Base-by-base conservation (phyloP, 2,113 vertebrate genomes). In the Varanus salvator region DNA sequence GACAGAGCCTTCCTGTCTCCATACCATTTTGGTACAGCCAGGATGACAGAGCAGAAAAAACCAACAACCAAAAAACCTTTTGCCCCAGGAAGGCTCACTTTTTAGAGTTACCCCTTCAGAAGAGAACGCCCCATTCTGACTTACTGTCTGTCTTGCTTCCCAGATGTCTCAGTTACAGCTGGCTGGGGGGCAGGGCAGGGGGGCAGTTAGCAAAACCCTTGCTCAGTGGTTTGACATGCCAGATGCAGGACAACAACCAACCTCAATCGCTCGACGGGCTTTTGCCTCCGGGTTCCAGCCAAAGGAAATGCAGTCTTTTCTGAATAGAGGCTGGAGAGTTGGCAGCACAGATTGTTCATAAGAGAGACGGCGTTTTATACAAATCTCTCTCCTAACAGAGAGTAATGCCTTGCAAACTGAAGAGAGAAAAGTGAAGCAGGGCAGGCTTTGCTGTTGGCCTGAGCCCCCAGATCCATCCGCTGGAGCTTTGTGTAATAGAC, bases 21-120 rank as follows among this genome's bases (percentile, higher is more conserved):
- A 87, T 95, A 93, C 21, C 68, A 78, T 11, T 94, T 93, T 90
- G 91, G 91, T 87, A 89, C 93, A 93, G 93, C 95, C 94, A 93
- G 94, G 89, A 96, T 96, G 95, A 96, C 94, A 0, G 95, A 95
- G 96, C 96, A 96, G 93, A 96, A 96, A 96, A 95, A 93, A 12
- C 11, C 95, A 96, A 96, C 95, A 93, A 12, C 11, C 95, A 96
- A 96, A 95, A 92, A 9, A 31, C 81, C 85, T 87, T 93, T 85
- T 87, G 91, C 54, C 0, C 3, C 14, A 88, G 77, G 75, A 83
- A 84, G 11, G 89, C 71, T 72, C 69, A 52, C 57, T 76, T 84
- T 57, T 93, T 86, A 29, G 88, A 90, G 52, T 25, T 86, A 84
- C 85, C 75, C 60, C 76, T 76, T 50, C 52, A 50, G 31, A 48